Percentiles rank a stretch among this genome's conserved stretches.
These are phyloP conservation scores for Sylvia atricapilla DNA, from an alignment of 2,113 vertebrate species.

Conservation along the genomic window DNA sequence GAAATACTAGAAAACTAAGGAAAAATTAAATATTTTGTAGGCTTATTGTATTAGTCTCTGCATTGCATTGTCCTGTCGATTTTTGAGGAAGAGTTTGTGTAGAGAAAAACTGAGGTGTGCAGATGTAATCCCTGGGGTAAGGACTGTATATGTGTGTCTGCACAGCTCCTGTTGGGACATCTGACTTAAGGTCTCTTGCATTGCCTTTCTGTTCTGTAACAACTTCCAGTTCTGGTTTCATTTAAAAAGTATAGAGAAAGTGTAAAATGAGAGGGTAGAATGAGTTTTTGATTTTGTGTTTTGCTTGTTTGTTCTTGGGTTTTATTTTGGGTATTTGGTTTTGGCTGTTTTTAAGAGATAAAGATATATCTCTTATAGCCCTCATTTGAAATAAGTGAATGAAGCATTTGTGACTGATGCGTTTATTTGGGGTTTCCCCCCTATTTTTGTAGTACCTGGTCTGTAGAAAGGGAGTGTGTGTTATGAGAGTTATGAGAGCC, in stretches of 20 bases:
- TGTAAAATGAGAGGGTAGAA: not conserved
- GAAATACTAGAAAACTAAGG: no score
- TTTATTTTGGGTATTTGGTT: not conserved
- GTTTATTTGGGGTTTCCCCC: rapidly evolving
- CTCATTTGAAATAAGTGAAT: not conserved
- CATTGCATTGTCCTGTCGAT: not conserved
- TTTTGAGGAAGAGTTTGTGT: not conserved
- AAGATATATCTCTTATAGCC: not conserved
- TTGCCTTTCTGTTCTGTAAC: not conserved
- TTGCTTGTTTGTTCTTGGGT: not conserved
- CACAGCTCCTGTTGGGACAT: not conserved
- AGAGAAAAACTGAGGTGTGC: not conserved
- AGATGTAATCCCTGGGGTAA: not conserved
- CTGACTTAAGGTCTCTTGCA: not conserved
- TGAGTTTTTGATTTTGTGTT: not conserved
- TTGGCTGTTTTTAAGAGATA: not conserved
- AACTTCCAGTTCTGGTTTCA: not conserved
- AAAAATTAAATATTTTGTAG: not conserved
- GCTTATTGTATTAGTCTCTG: not conserved
- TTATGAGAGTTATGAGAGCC: not conserved
- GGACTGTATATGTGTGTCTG: not conserved
- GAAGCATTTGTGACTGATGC: not conserved
- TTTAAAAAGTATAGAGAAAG: not conserved
- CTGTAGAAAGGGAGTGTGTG: not conserved
- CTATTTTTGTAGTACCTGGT: not conserved